Base-by-base conservation (phyloP, 2,797 vertebrate species). In the Chrosomus eos region DNA sequence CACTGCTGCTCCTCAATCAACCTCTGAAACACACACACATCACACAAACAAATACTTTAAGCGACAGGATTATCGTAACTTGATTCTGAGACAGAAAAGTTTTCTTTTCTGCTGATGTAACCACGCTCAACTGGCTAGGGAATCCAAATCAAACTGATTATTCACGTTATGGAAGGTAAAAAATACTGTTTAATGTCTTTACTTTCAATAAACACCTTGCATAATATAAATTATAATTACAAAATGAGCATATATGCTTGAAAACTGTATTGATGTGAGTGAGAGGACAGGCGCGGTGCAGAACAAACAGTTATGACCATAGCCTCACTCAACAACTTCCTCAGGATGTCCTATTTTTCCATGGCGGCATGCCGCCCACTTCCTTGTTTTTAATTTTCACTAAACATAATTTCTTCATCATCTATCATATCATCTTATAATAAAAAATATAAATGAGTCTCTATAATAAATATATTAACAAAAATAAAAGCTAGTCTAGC, bases 1-100 rank as follows among this genome's bases (percentile, higher is more conserved):
- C 92, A 93, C 85, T 94, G 95, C 89, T 78, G 90, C 72, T 95
- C 94, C 38, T 93, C 92, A 9, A 93, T 91, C 86, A 95, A 64
- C 77, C 89, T 93, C 97, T 98, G 93, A 60, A 84, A 87, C 19
- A 84, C 72, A 84, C 33, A 87, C 19, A 85, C 68, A 80, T 40
- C 70, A 87, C 36, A 87, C 43, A 80, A 64, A 72, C 40, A 75
- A 26, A 55, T n/a, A 45, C n/a, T 23, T 43, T 21, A 33, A 19
- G 38, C 14, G 7, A 10, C 31, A 43, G 0, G 67, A 14, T 60
- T 23, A 48, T 8, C 26, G 26, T 74, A 26, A 77, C 3, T 36
- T 21, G 23, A 19, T 60, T 60, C 31, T 36, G 45, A 53, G 48
- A 40, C 2, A 6, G 33, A 14, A 2, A 36, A 55, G 10, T 73